Conservation (phyloP, 2,797 vertebrate species). For the Decapterus maruadsi region DNA sequence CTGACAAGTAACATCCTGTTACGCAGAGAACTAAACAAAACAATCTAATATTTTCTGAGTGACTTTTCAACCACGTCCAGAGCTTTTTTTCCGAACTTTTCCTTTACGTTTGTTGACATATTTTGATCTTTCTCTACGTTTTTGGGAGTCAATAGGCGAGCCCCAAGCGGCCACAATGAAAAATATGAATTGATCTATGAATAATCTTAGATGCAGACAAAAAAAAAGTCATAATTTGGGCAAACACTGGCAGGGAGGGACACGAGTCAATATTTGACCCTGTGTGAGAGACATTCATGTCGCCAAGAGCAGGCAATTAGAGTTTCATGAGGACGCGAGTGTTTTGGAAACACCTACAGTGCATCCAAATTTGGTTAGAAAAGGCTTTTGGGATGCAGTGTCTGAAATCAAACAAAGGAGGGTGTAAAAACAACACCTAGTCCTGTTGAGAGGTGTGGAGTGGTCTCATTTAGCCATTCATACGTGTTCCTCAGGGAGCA, state of each 20-base stretch:
- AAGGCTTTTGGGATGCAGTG: slow-evolving; percentile 75
- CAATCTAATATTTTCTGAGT: not conserved
- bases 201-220: slow-evolving; percentile 67
- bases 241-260: slow-evolving; percentile 66
- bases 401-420: slow-evolving; percentile 79
- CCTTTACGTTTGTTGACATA: slow-evolving; percentile 44
- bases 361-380: slow-evolving; percentile 79
- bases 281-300: slow-evolving; percentile 74
- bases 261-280: slow-evolving; percentile 71
- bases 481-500: slow-evolving; percentile 80
- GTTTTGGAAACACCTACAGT: slow-evolving; percentile 80
- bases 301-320: slow-evolving; percentile 70
- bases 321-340: slow-evolving; percentile 73
- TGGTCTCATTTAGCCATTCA: slow-evolving; percentile 83
- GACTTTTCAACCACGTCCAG: slow-evolving; percentile 20
- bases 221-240: slow-evolving; percentile 51
- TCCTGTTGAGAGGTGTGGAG: slow-evolving; percentile 78
- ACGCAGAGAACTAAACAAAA: slow-evolving; percentile 19
- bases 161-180: slow-evolving; percentile 58
- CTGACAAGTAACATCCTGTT: slow-evolving; percentile 23
- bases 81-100: slow-evolving; percentile 49
- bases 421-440: slow-evolving; percentile 77
- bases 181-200: slow-evolving; percentile 75
- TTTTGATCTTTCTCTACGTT: slow-evolving; percentile 45
- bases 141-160: slow-evolving; percentile 62